Evolutionary conservation across 2,888 invertebrate genomes (phyloP), one percentile per base, ranked within the genome.

Genomic region (Polia nebulosa): DNA sequence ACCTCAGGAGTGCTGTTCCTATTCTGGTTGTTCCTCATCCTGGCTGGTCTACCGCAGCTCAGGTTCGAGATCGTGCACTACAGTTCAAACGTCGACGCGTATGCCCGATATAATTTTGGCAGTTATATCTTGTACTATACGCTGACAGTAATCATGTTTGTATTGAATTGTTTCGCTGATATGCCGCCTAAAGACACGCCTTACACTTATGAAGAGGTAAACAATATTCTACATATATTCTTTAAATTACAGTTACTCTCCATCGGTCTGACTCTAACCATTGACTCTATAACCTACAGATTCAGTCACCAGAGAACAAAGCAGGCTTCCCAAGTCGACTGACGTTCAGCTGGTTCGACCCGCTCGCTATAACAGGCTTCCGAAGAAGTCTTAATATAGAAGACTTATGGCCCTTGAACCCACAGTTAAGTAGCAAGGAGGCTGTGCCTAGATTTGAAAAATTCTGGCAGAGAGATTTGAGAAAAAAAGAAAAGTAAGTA

Each of bases 361-460:
- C 96, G 0, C 93, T 99, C 88, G 97, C 98, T 0, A 97, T 98
- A 95, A 97, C 96, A 76, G 99, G 99, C 15, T 99, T 98, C 91
- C 96, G 97, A 67, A 97, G 97, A 83, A 98, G 98, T 13, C 92
- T 99, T 67, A 98, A 97, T 82, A 96, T 97, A 68, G 94, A 96
- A 47, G 99, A 99, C 91, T 94, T 99, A 15, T 99, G 99, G 99
- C 97, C 97, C 51, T 96, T 99, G 91, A 98, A 98, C 85, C 97
- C 97, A 0, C 97, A 97, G 83, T 98, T 99, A 88, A 97, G 97
- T 57, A 97, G 98, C 11, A 96, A 96, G 65, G 97, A 97, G 90
- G 97, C 98, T 8, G 97, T 98, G 78, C 98, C 98, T 2, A 93
- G 94, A 61, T 99, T 99, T 89, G 97, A 98, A 71, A 97, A 97